Base-by-base conservation (phyloP, 2,888 invertebrate genomes). In the Gortyna flavago region DNA sequence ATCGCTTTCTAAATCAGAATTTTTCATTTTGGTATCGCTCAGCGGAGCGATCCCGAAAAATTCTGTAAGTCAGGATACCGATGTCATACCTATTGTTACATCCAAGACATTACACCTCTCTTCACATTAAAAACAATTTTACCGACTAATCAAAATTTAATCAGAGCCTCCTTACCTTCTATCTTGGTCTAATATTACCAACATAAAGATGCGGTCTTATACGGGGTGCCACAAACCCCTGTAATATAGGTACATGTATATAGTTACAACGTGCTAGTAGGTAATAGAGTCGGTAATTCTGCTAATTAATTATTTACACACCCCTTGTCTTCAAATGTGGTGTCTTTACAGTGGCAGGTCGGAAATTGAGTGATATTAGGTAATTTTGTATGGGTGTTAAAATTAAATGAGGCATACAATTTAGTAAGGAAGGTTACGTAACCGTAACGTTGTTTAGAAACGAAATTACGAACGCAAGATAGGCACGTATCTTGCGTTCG, bases 271-370 rank as follows among this genome's bases (percentile, higher is more conserved):
- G 72, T 81, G 68, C 54, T 71, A 35, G 35, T n/a, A n/a, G n/a
- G n/a, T 51, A 69, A 73, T 61, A 75, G 32, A 64, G 75, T 77
- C 76, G 78, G 87, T 87, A 85, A 87, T 84, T 82, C 77, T 77
- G 78, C 59, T 70, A 81, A 87, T 89, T 85, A 85, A 85, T 89
- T 84, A 89, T 87, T 85, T 74, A 84, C 81, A 73, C 65, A 29
- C 73, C 71, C 44, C 61, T 68, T 48, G 71, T 86, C 84, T 87
- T 88, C 71, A 84, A 88, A 84, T 68, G 77, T 79, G 72, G 76
- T 75, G 68, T 78, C 72, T 84, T 59, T 51, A 76, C 29, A 62
- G 41, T 48, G 44, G 25, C 62, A 61, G n/a, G 48, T 21, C 67
- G 70, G 69, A 83, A 75, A 82, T 62, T 69, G 64, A 62, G 64